Evolutionary conservation across 2,888 invertebrate species (phyloP), one percentile per base, ranked within the genome.

Genomic region (Eupithecia dodoneata): DNA sequence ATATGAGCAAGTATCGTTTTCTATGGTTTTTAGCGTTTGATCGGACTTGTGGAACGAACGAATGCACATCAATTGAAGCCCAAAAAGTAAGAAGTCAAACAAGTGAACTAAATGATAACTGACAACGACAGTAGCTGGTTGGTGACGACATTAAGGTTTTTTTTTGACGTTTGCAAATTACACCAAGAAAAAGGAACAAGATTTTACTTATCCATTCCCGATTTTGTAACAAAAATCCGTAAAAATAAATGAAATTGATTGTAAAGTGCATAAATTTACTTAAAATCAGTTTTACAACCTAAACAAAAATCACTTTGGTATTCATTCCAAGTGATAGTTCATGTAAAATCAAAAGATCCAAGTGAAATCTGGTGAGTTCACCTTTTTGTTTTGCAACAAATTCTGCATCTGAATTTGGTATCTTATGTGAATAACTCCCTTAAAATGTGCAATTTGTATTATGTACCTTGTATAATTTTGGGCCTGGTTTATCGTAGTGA

Each of bases 301-400:
- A 4, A 30, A 63, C 63, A 18, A 63, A 63, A 63, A 18, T 30
- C 30, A 12, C 63, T 12, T 3, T 18, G 18, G 1, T 59, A 18
- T 9, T 59, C 1, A 63, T 30, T 63, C 30, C 63, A 63, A 63
- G 63, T 63, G 30, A 63, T 63, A 30, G 10, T 10, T 63, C 30
- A 63, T 30, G 63, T 63, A 12, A 30, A 18, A 63, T 0, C 63
- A 63, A 63, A 63, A 63, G 30, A 63, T 63, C 63, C 10, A 30
- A 30, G 63, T 63, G 4, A 63, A 63, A 63, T 30, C 63, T 63
- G 63, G 63, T 63, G 63, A 63, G 63, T 63, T 63, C 30, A 30
- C 12, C 63, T 9, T 59, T 18, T 18, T 15, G 18, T 59, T 59
- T 59, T 59, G 55, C 3, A 59, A 59, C 55, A 59, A 59, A 18